Evolutionary conservation across 2,888 invertebrate species (phyloP), one percentile per base, ranked within the genome.

Genomic region (Microctonus aethiopoides): DNA sequence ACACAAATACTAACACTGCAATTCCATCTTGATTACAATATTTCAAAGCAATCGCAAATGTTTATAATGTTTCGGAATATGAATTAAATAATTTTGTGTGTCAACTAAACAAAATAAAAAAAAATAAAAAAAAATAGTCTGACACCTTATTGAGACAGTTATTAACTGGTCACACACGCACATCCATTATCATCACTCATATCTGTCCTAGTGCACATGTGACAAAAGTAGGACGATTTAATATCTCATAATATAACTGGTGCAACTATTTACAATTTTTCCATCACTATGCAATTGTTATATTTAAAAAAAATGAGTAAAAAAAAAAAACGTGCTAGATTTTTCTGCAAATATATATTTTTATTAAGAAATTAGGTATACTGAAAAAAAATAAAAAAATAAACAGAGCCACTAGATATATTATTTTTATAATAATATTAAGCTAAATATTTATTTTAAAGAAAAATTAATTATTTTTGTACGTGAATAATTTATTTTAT

Each of bases 141-240:
- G 46, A 46, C 46, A 46, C 46, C 46, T 29, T 10, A n/a, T 22
- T 10, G 13, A 26, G 54, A 54, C 54, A 54, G 26, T 24, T 54
- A 54, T 54, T 54, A 54, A 54, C 54, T 22, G 54, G 54, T 10
- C 13, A 60, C 39, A 36, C 34, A 39, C 51, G 39, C 54, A 51
- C 60, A 22, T 51, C 34, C 26, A 20, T 69, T 51, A 54, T 67
- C 67, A 63, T 39, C 52, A 26, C 24, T 39, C 41, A 57, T 66
- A 71, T 68, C 67, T 69, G 63, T 69, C 62, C 59, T 36, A 34
- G 62, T 59, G 46, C 34, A 63, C 67, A 65, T 16, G 63, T 72
- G 67, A 61, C 59, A 74, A 78, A 79, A 79, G 75, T 80, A 74
- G 81, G 76, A 75, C 79, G 79, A 80, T 81, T 78, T 76, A 80